A percentile compares a stretch with the other conserved stretches of the same genome.
Conservation (phyloP, 2,888 invertebrate genomes). For the Hirtodrosophila cameraria region DNA sequence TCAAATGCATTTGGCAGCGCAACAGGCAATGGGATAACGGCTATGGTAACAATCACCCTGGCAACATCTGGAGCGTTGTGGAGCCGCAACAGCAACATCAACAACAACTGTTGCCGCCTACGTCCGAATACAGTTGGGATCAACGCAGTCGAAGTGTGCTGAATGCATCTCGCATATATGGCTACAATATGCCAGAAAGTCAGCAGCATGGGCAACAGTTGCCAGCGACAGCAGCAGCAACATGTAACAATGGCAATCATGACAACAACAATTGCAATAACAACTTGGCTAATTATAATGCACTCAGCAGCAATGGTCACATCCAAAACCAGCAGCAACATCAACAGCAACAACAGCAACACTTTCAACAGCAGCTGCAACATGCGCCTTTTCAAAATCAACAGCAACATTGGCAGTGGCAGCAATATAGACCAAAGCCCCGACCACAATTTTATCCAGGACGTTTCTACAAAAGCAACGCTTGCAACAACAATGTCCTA, state of each 20-base stretch:
- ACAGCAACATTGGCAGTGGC: conserved; percentile 11
- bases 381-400: neutral
- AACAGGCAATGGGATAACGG: conserved; percentile 1
- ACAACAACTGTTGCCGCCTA: neutral
- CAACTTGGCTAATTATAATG: neutral
- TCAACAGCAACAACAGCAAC: conserved; percentile 1
- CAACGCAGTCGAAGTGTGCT: conserved; percentile 18
- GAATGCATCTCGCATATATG: conserved; percentile 2
- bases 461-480: conserved; percentile 16
- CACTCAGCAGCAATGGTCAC: neutral
- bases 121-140: conserved; percentile 2
- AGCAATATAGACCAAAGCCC: conserved; percentile 11
- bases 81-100: conserved; percentile 15
- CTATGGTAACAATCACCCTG: conserved; percentile 12
- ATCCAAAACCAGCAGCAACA: conserved; percentile 5
- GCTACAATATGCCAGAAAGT: neutral
- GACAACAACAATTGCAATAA: neutral
- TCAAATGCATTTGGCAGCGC: conserved; percentile 37
- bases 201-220: conserved; percentile 2
- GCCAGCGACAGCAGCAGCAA: neutral
- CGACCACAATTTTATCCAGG: conserved; percentile 15
- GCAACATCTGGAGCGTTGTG: conserved; percentile 23
- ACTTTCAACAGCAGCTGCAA: conserved; percentile 1
- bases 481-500: neutral
- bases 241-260: neutral